These are phyloP conservation scores for Cotesia congregata DNA, from an alignment of 2,888 invertebrate species.

Conservation along the genomic window DNA sequence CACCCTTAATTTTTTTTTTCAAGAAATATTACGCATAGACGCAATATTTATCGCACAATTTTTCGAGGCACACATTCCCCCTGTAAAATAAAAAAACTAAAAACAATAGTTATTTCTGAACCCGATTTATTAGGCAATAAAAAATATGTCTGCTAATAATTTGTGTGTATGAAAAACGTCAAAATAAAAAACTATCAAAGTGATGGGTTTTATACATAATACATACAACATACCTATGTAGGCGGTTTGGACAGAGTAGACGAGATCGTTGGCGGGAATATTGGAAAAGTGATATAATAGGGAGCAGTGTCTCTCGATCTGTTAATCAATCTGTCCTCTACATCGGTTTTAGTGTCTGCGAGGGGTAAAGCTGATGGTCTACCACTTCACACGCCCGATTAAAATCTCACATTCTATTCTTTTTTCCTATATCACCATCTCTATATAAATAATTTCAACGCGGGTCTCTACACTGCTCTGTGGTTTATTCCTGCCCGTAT, in stretches of 20 bases:
- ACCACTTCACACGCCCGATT: constrained; percentile 1
- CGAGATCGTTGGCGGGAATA: not conserved
- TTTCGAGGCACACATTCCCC: no score
- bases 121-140: not conserved
- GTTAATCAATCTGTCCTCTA: not conserved
- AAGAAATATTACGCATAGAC: no score
- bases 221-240: not conserved
- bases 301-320: not conserved
- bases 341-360: not conserved
- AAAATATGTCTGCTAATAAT: not conserved
- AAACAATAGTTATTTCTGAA: no score
- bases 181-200: not conserved
- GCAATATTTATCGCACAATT: no score
- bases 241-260: not conserved
- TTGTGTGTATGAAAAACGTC: not conserved
- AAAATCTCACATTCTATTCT: not conserved
- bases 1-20: no score
- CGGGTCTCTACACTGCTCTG: not conserved
- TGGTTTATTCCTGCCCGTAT: not conserved
- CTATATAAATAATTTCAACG: not conserved
- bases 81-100: no score
- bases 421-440: not conserved
- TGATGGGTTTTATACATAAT: not conserved
- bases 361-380: not conserved
- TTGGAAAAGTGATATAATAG: constrained; percentile 1